Evolutionary conservation across 2,888 invertebrate species (phyloP), one percentile per base, ranked within the genome.

Genomic region (Maniola hyperantus): DNA sequence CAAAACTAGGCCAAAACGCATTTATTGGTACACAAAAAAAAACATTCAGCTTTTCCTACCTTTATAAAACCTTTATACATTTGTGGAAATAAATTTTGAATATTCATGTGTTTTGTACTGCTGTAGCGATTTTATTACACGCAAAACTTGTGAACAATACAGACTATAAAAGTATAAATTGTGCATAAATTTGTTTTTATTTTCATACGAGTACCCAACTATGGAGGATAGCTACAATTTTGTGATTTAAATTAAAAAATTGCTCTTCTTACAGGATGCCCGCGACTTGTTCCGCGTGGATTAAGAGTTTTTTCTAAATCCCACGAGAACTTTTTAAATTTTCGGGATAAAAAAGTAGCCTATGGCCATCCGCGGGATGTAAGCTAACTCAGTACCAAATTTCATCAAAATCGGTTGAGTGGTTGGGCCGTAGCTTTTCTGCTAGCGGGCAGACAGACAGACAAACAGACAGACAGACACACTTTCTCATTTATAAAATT

Each of bases 81-180:
- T 61, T 51, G 51, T 51, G 61, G 36, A 39, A 36, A 51, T 61
- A 61, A 33, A 61, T 51, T 50, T 61, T 50, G 50, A 36, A 61
- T 61, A 61, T 61, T 61, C 61, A 61, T 61, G 36, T 18, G 48
- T 8, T 39, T 36, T 51, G 34, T 61, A 50, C 26, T 51, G 18
- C 36, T 34, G 46, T 51, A 51, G 51, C 50, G 48, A 50, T 51
- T 61, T 51, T 61, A 51, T 61, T 50, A 50, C 61, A 50, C 46
- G 36, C 18, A 36, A 51, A 46, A 36, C 39, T 61, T 51, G 50
- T 39, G 61, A 61, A 61, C 61, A 61, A 61, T 61, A 39, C 39
- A 36, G 13, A 7, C 34, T 60, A 15, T 34, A 60, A 50, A 48
- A 61, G 46, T 51, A 26, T 51, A 26, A 51, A 48, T 58, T 58